phyloP scores from a whole-genome alignment of 1,140 invertebrate species.

The Drosophila takahashii region DNA sequence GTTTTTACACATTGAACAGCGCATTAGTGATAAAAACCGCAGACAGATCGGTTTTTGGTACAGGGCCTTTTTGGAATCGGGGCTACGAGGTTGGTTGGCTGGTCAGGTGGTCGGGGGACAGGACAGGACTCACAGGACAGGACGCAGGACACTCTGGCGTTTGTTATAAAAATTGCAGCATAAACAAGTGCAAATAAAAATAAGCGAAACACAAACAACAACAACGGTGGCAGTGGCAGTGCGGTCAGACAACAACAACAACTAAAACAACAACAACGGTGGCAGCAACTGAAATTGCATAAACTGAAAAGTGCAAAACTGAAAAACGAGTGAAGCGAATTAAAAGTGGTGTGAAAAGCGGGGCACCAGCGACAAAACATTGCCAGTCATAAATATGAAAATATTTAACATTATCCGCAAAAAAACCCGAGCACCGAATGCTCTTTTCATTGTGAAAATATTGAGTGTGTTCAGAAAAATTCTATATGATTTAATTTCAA shows the following conservation, averaged over 20 bases:
- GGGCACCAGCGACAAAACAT: constrained; percentile 43
- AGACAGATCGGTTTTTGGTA: constrained; percentile 46
- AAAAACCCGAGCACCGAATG: constrained; percentile 10
- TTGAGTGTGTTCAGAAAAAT: background rate
- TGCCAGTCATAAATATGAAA: constrained; percentile 46
- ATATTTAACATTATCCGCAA: background rate
- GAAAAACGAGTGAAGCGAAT: constrained; percentile 36
- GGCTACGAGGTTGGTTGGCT: background rate
- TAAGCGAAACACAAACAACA: constrained; percentile 36
- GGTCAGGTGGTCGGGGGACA: constrained; percentile 4
- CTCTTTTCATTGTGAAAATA: constrained; percentile 1
- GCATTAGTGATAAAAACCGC: constrained; percentile 59
- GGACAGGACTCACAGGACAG: background rate
- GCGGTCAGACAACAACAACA: constrained; percentile 42
- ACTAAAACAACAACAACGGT: constrained; percentile 1
- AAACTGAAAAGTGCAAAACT: constrained; percentile 55
- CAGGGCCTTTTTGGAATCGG: background rate
- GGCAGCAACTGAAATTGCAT: constrained; percentile 45
- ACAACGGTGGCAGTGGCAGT: constrained; percentile 23
- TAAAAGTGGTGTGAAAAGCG: constrained; percentile 23
- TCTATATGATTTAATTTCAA: too few species aligned
- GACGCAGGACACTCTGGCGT: constrained; percentile 29
- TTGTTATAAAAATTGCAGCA: constrained; percentile 64
- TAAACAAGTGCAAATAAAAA: constrained; percentile 64
- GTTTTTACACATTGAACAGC: constrained; percentile 34